Evolutionary conservation across 92 coral and sea anemone species (phyloP).

Genomic region (Palythoa heliodiscus): DNA sequence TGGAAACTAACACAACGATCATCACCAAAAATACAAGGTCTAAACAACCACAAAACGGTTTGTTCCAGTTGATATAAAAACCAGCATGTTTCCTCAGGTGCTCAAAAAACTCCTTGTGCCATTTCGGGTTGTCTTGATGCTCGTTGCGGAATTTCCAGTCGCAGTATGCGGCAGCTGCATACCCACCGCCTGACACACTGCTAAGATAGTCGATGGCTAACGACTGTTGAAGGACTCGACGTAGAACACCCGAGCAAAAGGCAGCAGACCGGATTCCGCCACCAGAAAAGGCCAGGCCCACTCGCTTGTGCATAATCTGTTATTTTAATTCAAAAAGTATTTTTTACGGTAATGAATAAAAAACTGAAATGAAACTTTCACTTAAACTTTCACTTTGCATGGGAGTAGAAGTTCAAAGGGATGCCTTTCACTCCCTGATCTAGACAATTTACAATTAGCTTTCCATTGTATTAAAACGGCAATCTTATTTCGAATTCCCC

Average conservation of each 20-base stretch:
- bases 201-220: slow-evolving; percentile 74
- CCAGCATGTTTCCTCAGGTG: slow-evolving; percentile 64
- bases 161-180: slow-evolving; percentile 76
- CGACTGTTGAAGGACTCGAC: slow-evolving; percentile 74
- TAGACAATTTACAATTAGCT: too few relatives aligned
- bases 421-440: too few relatives aligned
- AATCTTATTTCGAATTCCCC: too few relatives aligned
- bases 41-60: slow-evolving; percentile 56
- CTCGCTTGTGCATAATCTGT: slow-evolving; percentile 2
- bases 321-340: too few relatives aligned
- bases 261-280: slow-evolving; percentile 57
- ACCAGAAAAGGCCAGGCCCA: slow-evolving; percentile 53
- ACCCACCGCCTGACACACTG: slow-evolving; percentile 94
- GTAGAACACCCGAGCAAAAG: slow-evolving; percentile 57
- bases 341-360: too few relatives aligned
- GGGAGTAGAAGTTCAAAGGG: too few relatives aligned
- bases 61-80: slow-evolving; percentile 66
- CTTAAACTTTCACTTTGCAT: too few relatives aligned
- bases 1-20: slow-evolving; percentile 47
- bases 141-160: slow-evolving; percentile 94
- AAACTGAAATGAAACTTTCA: too few relatives aligned
- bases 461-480: too few relatives aligned
- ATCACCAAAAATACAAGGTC: slow-evolving; percentile 57
- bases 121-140: slow-evolving; percentile 69
- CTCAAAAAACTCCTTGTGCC: slow-evolving; percentile 86